phyloP scores from a whole-genome alignment of 2,113 vertebrate species.

The Alces alces region DNA sequence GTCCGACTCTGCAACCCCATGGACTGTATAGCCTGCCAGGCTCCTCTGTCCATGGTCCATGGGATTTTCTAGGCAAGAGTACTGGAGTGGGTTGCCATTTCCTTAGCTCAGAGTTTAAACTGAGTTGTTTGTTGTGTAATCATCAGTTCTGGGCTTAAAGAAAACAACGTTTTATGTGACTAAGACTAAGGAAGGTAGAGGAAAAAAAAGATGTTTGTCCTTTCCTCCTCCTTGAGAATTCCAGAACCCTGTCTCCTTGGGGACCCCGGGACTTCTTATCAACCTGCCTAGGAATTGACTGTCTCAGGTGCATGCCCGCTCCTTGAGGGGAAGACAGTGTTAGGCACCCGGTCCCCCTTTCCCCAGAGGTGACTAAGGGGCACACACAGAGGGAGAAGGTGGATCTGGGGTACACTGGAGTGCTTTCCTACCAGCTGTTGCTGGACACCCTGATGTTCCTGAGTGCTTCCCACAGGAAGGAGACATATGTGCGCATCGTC shows the following conservation, averaged over 20 bases:
- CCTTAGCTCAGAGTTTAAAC: neutral
- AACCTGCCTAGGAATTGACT: neutral
- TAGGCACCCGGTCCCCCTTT: constrained; percentile 93
- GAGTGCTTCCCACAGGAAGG: constrained; percentile 78
- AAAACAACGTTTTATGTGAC: neutral
- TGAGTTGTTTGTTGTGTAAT: neutral
- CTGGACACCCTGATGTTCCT: constrained; percentile 91
- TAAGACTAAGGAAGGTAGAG: neutral
- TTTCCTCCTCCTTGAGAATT: neutral
- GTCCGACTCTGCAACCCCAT: neutral
- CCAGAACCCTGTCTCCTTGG: neutral
- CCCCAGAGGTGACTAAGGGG: constrained; percentile 93
- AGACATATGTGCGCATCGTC: constrained; percentile 84
- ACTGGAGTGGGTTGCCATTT: neutral
- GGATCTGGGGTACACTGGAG: constrained; percentile 90
- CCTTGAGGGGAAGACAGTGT: constrained; percentile 89
- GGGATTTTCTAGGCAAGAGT: neutral
- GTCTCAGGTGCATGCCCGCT: neutral
- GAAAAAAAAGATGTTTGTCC: neutral
- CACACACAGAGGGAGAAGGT: constrained; percentile 89
- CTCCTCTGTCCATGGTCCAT: neutral
- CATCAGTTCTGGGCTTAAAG: neutral
- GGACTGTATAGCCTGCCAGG: neutral
- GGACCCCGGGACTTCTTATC: neutral
- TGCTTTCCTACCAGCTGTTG: constrained; percentile 91